Conservation (phyloP, 2,888 invertebrate genomes). For the Hipparchia sbordonii region DNA sequence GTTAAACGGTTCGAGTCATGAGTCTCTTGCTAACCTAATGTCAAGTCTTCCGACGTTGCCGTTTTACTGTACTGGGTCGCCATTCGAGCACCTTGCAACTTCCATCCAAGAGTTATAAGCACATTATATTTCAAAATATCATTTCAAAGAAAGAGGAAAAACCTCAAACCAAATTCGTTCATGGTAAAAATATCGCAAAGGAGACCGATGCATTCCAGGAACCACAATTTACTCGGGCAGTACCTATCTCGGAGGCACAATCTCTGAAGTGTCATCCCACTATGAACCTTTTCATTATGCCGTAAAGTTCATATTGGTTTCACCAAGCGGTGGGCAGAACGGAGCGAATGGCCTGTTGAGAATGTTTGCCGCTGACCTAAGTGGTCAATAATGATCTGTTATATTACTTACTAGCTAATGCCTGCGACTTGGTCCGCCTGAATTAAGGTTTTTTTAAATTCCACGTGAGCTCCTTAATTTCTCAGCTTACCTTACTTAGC, state of each 20-base stretch:
- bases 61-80: too few relatives aligned
- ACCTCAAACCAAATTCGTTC: constrained; percentile 59
- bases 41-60: too few relatives aligned
- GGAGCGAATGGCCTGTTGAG: constrained; percentile 76
- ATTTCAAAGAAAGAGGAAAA: constrained; percentile 50
- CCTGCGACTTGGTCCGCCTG: too few relatives aligned
- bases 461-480: too few relatives aligned
- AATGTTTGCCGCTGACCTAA: constrained; percentile 79
- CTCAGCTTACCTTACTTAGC: too few relatives aligned
- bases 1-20: too few relatives aligned
- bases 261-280: constrained; percentile 48
- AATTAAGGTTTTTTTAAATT: too few relatives aligned
- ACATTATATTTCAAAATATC: neutral
- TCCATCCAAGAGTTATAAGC: neutral
- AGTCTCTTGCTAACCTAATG: too few relatives aligned
- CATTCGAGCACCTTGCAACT: too few relatives aligned
- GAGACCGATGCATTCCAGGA: constrained; percentile 78
- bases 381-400: constrained; percentile 80
- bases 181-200: constrained; percentile 73
- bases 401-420: constrained; percentile 56
- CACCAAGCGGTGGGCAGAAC: constrained; percentile 49
- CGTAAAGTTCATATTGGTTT: constrained; percentile 55
- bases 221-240: constrained; percentile 72
- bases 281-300: constrained; percentile 49
- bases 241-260: constrained; percentile 52